Evolutionary conservation across 2,797 vertebrate genomes (phyloP).

Genomic region (Alauda arvensis): DNA sequence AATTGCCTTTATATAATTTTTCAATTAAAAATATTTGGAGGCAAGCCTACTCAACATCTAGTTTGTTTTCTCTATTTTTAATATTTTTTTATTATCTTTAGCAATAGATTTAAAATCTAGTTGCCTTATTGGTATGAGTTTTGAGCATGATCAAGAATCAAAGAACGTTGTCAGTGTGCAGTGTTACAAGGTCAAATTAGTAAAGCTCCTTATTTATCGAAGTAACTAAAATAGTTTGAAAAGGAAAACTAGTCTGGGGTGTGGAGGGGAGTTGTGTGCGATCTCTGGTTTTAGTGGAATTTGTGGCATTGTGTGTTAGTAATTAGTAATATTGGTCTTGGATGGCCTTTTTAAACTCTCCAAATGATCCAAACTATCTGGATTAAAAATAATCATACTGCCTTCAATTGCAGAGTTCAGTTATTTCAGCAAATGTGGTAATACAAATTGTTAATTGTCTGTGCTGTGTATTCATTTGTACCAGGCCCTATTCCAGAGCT

Average conservation of each 20-base stretch:
- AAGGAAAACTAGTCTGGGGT: background rate
- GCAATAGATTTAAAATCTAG: background rate
- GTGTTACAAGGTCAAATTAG: background rate
- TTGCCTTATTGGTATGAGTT: background rate
- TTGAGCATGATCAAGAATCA: background rate
- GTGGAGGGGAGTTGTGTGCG: too few species aligned
- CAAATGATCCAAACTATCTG: background rate
- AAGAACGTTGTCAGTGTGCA: accelerated
- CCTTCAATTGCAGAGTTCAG: background rate
- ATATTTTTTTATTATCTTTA: background rate
- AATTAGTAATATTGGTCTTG: background rate
- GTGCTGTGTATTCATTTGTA: background rate
- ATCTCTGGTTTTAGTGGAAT: background rate
- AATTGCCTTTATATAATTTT: background rate
- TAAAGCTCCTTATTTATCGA: background rate
- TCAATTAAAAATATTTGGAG: background rate
- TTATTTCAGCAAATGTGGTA: background rate
- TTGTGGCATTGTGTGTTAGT: background rate
- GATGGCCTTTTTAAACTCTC: background rate
- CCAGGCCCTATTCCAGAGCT: background rate
- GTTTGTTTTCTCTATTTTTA: background rate
- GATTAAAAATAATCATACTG: accelerated
- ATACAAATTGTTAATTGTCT: background rate
- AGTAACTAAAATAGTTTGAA: background rate
- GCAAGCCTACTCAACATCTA: background rate